Percentiles rank a stretch among this genome's conserved stretches.
Evolutionary conservation across 2,113 vertebrate species (phyloP).

Genomic region (Cairina moschata): DNA sequence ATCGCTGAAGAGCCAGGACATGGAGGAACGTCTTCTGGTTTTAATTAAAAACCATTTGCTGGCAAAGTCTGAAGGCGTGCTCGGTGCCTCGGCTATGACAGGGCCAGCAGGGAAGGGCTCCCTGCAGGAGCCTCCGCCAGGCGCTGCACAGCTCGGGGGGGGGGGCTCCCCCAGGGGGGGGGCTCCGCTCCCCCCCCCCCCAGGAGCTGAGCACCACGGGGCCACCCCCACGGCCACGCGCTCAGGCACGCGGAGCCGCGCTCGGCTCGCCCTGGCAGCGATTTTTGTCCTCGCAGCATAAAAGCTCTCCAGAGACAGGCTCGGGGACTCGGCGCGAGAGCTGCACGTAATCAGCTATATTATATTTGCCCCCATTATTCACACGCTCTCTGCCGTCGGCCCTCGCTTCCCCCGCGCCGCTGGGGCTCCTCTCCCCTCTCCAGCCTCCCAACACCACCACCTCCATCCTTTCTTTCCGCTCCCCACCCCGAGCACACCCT

Average conservation of each 20-base stretch:
- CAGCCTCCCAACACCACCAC: not conserved
- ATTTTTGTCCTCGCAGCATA: not conserved
- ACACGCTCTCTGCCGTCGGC: not conserved
- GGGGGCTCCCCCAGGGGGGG: not conserved
- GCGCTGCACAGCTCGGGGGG: not conserved
- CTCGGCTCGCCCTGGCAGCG: not conserved
- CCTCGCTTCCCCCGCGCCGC: not conserved
- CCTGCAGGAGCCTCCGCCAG: not conserved
- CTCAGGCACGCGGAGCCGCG: too few relatives aligned
- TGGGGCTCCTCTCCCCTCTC: not conserved
- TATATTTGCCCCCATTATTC: conserved; percentile 39
- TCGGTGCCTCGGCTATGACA: not conserved
- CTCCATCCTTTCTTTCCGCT: not conserved
- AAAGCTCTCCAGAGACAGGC: not conserved
- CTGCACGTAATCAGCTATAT: not conserved
- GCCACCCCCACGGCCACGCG: not conserved
- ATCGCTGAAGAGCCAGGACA: conserved; percentile 33
- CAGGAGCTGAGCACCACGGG: not conserved
- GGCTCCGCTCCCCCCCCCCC: accelerated
- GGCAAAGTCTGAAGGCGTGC: not conserved
- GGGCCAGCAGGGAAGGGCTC: not conserved
- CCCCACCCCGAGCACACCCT: not conserved
- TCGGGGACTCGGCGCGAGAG: not conserved
- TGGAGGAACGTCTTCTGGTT: not conserved
- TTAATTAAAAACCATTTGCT: conserved; percentile 60